These are phyloP conservation scores for Dysidea cf. avara DNA, from an alignment of 37 sponge, comb jelly and placozoan genomes.

Conservation along the genomic window DNA sequence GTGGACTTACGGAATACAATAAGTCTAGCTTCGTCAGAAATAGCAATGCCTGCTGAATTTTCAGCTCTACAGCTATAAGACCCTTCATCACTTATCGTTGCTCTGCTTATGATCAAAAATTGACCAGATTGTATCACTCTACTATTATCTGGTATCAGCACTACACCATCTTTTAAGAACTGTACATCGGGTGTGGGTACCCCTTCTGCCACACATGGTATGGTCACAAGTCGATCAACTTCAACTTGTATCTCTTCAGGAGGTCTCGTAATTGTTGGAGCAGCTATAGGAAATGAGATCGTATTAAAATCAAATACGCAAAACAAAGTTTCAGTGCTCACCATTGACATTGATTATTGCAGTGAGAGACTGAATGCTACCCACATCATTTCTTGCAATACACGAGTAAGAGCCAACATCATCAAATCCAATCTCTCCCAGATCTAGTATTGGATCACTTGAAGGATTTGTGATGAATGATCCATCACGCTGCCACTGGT, in stretches of 20 bases:
- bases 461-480: not conserved
- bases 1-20: conserved; percentile 49
- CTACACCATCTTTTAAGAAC: not conserved
- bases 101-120: conserved; percentile 26
- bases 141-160: not conserved
- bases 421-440: conserved; percentile 22
- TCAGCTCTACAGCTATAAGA: conserved; percentile 50
- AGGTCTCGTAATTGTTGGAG: conserved; percentile 35
- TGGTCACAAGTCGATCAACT: conserved; percentile 4
- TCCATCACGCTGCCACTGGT: conserved; percentile 40
- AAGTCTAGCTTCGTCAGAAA: conserved; percentile 18
- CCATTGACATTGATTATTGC: conserved; percentile 38
- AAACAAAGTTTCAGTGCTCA: conserved; percentile 6
- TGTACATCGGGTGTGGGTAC: conserved; percentile 36
- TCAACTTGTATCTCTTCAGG: conserved; percentile 20
- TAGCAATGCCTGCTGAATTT: conserved; percentile 32
- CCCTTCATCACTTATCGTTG: conserved; percentile 37
- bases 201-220: conserved; percentile 55
- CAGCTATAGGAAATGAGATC: conserved; percentile 29
- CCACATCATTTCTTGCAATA: conserved; percentile 31
- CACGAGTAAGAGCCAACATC: conserved; percentile 68
- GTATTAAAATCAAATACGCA: conserved; percentile 3
- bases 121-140: not conserved
- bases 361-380: conserved; percentile 31
- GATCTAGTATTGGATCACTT: not conserved